Base-by-base conservation (phyloP, 2,888 invertebrate species). In the Arctia plantaginis region DNA sequence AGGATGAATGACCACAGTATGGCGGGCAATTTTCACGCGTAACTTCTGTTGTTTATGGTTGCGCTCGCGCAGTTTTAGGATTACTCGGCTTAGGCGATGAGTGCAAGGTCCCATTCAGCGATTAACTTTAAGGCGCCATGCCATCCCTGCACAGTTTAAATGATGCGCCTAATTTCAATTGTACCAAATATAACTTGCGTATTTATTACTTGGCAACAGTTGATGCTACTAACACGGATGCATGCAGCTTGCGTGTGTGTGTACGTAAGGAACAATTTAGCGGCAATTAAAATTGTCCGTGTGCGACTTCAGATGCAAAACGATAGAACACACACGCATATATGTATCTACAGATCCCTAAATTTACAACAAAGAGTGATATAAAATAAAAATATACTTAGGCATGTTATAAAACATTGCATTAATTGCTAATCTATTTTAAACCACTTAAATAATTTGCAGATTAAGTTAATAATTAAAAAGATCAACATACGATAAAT, bases 131-230 rank as follows among this genome's bases (percentile, higher is more conserved):
- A 92, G 91, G 90, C 88, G 85, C 90, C 91, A 90, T 92, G 89
- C 62, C 92, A 93, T 91, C 86, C 85, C 77, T 72, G 75, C 78
- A 82, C 35, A 77, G 90, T 91, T 91, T 94, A 94, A 95, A 95
- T 93, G 94, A 91, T 90, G 90, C 92, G 91, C 94, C 94, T 95
- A 94, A 95, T 94, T 94, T 94, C 94, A 94, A 95, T 95, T 95
- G 95, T 93, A 91, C 94, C 91, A 92, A 95, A 95, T 95, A 94
- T 95, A 95, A 94, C 93, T 90, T 86, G 84, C 85, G 89, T 94
- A 93, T 94, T 94, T 95, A 94, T 94, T 92, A 93, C 91, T 95
- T 95, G 95, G 95, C 95, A 94, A 91, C 92, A 90, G 89, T 87
- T 86, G 87, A 83, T 83, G 86, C 87, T 83, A 83, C 82, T 82